Conservation (phyloP, 2,888 invertebrate genomes). For the Sinhomidia bicolor region DNA sequence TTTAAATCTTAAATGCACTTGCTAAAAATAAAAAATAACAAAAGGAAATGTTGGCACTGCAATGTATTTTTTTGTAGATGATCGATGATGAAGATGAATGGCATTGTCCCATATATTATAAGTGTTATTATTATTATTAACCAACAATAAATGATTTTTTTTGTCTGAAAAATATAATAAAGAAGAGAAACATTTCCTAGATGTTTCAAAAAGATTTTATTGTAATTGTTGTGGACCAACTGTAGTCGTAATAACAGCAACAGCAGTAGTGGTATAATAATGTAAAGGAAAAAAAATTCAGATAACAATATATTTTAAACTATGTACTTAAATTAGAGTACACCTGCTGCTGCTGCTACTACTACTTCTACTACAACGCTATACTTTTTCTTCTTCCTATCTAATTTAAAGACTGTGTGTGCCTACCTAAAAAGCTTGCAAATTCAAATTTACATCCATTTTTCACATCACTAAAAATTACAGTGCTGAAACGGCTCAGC, state of each 20-base stretch:
- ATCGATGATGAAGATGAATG: slow-evolving; percentile 58
- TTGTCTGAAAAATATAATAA: background rate
- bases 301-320: background rate
- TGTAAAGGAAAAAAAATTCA: background rate
- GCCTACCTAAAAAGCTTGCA: background rate
- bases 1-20: background rate
- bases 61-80: slow-evolving; percentile 30
- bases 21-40: background rate
- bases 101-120: slow-evolving; percentile 44
- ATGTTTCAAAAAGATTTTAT: background rate
- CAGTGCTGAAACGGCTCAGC: background rate
- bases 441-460: slow-evolving; percentile 4
- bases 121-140: slow-evolving; percentile 20
- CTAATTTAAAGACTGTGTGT: too few relatives aligned
- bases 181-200: background rate
- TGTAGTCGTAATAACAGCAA: background rate
- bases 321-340: background rate
- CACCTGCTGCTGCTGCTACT: background rate
- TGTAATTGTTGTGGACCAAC: background rate
- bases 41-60: background rate
- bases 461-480: background rate
- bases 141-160: slow-evolving; percentile 8
- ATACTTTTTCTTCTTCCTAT: too few relatives aligned
- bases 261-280: background rate
- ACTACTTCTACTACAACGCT: too few relatives aligned